These are phyloP conservation scores for Sycophaga agraensis DNA, from an alignment of 1,140 invertebrate genomes.

Conservation along the genomic window DNA sequence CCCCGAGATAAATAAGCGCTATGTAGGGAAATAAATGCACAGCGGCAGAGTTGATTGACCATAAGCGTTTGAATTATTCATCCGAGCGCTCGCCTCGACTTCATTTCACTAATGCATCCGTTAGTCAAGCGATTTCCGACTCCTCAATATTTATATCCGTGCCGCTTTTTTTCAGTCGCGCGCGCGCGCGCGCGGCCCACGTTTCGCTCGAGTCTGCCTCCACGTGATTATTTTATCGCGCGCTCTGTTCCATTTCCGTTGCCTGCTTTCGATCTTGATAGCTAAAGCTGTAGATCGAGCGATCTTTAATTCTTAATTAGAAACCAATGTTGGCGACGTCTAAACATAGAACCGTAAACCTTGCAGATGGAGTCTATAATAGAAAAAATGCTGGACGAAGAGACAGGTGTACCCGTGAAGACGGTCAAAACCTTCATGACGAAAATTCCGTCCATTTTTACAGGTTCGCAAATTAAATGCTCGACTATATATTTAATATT, in stretches of 20 bases:
- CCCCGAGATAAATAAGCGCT: no score
- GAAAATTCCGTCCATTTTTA: constrained; percentile 95
- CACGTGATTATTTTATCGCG: neutral
- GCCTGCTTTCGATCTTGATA: neutral
- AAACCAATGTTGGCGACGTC: neutral
- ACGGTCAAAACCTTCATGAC: constrained; percentile 99
- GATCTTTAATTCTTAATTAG: neutral
- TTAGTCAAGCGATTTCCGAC: no score
- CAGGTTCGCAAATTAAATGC: constrained; percentile 63
- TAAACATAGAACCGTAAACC: neutral
- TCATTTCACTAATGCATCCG: neutral
- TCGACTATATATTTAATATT: no score
- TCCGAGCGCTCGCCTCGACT: no score
- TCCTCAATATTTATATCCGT: no score
- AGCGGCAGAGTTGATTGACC: no score
- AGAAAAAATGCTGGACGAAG: constrained; percentile 95
- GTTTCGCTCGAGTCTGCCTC: neutral
- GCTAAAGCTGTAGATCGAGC: neutral
- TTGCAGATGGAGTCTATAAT: constrained; percentile 93
- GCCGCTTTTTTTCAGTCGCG: no score
- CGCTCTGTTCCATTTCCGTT: neutral
- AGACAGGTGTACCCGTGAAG: constrained; percentile 88
- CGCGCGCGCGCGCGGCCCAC: neutral
- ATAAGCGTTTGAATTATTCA: no score
- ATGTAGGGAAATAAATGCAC: no score